A percentile compares a stretch with the other conserved stretches of the same genome.
Conservation (phyloP, 1,140 invertebrate species). For the Zaprionus capensis region DNA sequence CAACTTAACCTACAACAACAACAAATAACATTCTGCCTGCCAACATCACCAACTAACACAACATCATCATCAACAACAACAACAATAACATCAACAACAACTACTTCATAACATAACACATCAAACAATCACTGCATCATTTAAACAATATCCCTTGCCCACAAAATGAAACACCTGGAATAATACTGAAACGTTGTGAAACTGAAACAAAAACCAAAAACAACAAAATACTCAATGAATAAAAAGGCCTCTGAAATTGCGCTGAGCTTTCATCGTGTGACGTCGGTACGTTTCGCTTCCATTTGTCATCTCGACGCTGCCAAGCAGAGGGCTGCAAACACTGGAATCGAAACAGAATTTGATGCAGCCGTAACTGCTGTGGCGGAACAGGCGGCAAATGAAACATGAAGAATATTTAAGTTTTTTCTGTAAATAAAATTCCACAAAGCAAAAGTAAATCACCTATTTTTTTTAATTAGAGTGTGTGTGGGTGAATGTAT, state of each 20-base stretch:
- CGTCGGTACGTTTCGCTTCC: conserved; percentile 84
- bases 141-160: conserved; percentile 24
- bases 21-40: conserved; percentile 33
- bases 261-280: conserved; percentile 85
- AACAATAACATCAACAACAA: conserved; percentile 16
- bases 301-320: conserved; percentile 64
- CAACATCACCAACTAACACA: conserved; percentile 43
- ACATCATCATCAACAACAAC: conserved; percentile 19
- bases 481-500: conserved; percentile 1
- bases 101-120: conserved; percentile 11
- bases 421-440: conserved; percentile 47
- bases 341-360: conserved; percentile 34
- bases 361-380: neutral
- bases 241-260: conserved; percentile 84
- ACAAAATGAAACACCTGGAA: conserved; percentile 32
- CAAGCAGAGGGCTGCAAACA: conserved; percentile 27
- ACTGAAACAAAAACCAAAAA: conserved; percentile 30
- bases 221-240: conserved; percentile 31
- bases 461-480: neutral
- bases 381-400: neutral
- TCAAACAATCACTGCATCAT: conserved; percentile 13
- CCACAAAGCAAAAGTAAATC: conserved; percentile 8
- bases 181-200: conserved; percentile 25
- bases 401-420: conserved; percentile 26
- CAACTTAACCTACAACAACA: conserved; percentile 30